Base-by-base conservation (phyloP, 2,113 vertebrate species). In the Otocyon megalotis region DNA sequence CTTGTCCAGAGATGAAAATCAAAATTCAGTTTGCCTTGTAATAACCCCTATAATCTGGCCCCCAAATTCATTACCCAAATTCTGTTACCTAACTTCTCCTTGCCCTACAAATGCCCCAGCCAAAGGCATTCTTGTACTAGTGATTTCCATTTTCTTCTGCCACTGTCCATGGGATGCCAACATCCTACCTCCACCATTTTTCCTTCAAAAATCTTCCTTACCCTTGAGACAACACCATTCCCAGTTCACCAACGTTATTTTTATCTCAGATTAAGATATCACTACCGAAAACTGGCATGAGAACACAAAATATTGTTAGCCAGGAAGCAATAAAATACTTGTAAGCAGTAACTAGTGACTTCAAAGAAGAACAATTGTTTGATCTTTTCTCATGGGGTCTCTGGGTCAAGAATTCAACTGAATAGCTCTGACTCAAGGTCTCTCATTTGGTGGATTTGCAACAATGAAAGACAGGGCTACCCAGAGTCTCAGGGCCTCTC, bases 281-380 rank as follows among this genome's bases (percentile, higher is more conserved):
- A 56, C 16, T 53, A 54, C 7, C n/a, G 4, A 92, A 82, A 87
- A 62, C 15, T 67, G 35, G 24, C 6, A 13, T 24, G 71, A 63
- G 92, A 82, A 24, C 6, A 74, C 24, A 77, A 87, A 95, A 87
- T 37, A 26, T 28, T 69, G 17, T 37, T 71, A 65, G 19, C 53
- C 20, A 71, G 50, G 63, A 80, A 84, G 8, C 35, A 74, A 63
- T 69, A 67, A 92, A 93, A 84, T 60, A 82, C 63, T n/a, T 90
- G 50, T 79, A 67, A 48, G 43, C 35, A 82, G 32, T 86, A 63
- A 79, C 77, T 93, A 11, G 11, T 80, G 28, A 16, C 79, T 96
- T 92, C 63, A 69, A 84, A 94, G 48, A 94, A 67, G 26, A 63
- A 22, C 2, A 22, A 60, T n/a, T 81, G 74, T 58, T 95, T 90